These are phyloP conservation scores for Drosophila insularis DNA, from an alignment of 1,140 invertebrate species.

Conservation along the genomic window DNA sequence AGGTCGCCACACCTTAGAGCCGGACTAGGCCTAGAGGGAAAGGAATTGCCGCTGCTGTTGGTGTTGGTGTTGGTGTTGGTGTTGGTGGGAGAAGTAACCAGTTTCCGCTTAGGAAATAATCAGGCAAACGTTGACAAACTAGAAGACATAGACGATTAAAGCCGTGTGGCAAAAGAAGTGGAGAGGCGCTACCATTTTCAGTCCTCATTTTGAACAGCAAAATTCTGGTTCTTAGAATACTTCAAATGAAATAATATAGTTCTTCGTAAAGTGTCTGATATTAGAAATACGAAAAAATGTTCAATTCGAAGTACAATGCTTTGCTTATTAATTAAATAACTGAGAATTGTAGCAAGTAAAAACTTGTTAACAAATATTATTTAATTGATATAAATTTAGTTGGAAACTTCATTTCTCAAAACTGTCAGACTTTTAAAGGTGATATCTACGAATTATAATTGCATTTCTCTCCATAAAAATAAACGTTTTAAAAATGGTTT, in stretches of 20 bases:
- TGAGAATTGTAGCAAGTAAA: neutral
- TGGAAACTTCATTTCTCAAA: neutral
- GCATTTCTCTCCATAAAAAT: too few relatives aligned
- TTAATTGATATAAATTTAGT: neutral
- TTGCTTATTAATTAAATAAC: neutral
- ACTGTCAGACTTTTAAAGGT: too few relatives aligned
- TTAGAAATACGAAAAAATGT: neutral
- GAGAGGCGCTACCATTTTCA: too few relatives aligned
- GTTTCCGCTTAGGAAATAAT: constrained; percentile 9
- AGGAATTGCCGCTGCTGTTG: neutral
- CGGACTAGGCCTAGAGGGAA: constrained; percentile 8
- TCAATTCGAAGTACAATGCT: neutral
- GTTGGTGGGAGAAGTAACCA: constrained; percentile 2
- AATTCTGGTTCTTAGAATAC: too few relatives aligned
- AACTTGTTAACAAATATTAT: constrained; percentile 1
- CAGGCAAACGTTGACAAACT: constrained; percentile 3
- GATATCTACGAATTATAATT: too few relatives aligned
- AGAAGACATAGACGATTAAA: neutral
- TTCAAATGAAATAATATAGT: too few relatives aligned
- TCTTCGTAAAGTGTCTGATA: too few relatives aligned
- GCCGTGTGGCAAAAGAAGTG: too few relatives aligned
- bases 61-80: neutral
- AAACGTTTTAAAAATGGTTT: too few relatives aligned
- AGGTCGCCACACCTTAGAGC: constrained; percentile 18
- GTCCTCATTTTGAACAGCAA: too few relatives aligned